Percentiles rank a stretch among this genome's conserved stretches.
phyloP scores from a whole-genome alignment of 2,797 vertebrate genomes.

The Eidolon dupreanum region DNA sequence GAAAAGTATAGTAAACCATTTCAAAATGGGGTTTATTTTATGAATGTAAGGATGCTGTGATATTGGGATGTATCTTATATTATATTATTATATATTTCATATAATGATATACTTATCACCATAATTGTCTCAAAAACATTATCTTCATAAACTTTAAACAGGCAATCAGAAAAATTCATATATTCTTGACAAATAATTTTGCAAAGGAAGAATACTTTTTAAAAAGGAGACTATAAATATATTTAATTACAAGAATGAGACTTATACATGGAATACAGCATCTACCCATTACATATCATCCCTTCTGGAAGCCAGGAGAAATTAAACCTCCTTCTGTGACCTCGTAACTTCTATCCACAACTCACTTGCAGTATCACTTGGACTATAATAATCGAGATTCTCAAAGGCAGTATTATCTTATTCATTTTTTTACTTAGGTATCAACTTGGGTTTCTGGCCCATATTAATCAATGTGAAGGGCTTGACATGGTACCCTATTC shows the following conservation, averaged over 20 bases:
- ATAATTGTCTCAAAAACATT: background rate
- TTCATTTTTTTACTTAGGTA: background rate
- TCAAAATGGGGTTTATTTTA: background rate
- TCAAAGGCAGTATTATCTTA: background rate
- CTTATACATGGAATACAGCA: background rate
- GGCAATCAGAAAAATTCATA: background rate
- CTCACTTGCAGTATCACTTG: background rate
- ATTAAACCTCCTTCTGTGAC: background rate
- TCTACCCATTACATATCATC: background rate
- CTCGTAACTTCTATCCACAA: background rate
- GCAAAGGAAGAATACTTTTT: background rate
- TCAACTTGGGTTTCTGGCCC: background rate
- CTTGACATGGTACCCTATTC: rapidly evolving
- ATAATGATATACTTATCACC: background rate
- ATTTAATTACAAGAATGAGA: background rate
- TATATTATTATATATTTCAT: background rate
- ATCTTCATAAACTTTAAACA: background rate
- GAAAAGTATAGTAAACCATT: background rate
- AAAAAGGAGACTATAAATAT: background rate
- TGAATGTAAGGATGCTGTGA: background rate
- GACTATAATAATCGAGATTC: background rate
- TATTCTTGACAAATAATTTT: background rate
- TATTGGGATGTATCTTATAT: background rate
- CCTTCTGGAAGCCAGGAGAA: background rate
- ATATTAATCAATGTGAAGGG: background rate